phyloP scores from a whole-genome alignment of 23 tunicate genomes.

The Halocynthia aurantium region DNA sequence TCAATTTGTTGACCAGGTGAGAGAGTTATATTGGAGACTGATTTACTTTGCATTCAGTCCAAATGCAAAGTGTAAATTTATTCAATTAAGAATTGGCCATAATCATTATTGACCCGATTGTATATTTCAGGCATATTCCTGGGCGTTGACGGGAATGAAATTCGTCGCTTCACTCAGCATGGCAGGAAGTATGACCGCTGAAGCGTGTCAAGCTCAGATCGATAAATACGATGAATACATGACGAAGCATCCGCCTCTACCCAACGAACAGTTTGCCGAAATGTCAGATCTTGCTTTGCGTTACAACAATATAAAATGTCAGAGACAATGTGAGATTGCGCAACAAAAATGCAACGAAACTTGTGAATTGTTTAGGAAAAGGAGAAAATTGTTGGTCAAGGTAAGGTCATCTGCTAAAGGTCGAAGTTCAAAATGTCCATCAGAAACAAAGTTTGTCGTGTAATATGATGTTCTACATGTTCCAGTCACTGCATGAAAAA shows the following conservation, averaged over 20 bases:
- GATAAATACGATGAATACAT: constrained; percentile 71
- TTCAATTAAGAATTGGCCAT: no score
- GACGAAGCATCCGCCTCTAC: constrained; percentile 69
- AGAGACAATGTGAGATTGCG: constrained; percentile 78
- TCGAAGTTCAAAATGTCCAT: no score
- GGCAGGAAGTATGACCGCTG: constrained; percentile 47
- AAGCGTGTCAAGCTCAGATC: constrained; percentile 44
- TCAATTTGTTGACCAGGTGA: constrained; percentile 84
- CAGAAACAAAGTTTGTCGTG: no score
- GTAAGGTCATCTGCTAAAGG: constrained; percentile 12
- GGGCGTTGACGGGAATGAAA: constrained; percentile 96
- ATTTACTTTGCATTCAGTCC: no score
- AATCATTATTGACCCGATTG: no score
- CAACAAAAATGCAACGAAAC: constrained; percentile 86
- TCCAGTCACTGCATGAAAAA: no score
- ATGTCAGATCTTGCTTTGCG: constrained; percentile 40
- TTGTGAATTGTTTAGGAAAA: constrained; percentile 40
- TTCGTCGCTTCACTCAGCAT: constrained; percentile 66
- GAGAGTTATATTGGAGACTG: no score
- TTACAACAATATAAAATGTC: constrained; percentile 63
- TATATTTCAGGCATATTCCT: constrained; percentile 86
- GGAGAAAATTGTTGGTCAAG: constrained; percentile 68
- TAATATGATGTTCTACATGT: no score
- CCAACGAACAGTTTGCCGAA: constrained; percentile 46
- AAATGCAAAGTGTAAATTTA: no score